Percentiles rank a stretch among this genome's conserved stretches.
Conservation (phyloP, 1,140 invertebrate species). For the Calosoma granatense region DNA sequence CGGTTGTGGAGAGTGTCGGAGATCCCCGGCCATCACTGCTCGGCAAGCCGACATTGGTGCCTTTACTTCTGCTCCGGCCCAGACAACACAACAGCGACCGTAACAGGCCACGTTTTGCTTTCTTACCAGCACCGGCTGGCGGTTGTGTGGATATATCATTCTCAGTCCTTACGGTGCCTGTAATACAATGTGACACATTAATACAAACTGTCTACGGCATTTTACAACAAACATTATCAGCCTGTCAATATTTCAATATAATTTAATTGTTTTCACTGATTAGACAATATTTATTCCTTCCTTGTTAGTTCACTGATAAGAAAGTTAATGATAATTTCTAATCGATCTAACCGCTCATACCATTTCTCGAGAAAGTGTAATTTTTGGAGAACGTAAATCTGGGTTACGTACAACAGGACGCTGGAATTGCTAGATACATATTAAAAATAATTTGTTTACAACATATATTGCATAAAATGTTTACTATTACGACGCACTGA, state of each 20-base stretch:
- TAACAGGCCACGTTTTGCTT: constrained; percentile 63
- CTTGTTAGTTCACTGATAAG: too few species aligned
- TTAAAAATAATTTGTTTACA: not conserved
- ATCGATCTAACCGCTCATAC: too few species aligned
- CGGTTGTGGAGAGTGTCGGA: constrained; percentile 36
- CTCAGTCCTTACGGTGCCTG: constrained; percentile 20
- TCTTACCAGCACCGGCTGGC: constrained; percentile 38
- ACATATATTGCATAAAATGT: constrained; percentile 12
- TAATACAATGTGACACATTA: not conserved
- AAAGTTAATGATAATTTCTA: too few species aligned
- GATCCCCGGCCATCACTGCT: constrained; percentile 46
- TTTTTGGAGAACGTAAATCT: too few species aligned
- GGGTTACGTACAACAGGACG: too few species aligned
- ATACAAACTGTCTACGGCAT: not conserved
- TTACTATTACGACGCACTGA: constrained; percentile 14
- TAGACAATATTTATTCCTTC: too few species aligned
- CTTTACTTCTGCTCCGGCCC: constrained; percentile 45
- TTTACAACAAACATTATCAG: too few species aligned
- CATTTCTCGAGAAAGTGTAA: too few species aligned
- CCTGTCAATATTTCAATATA: too few species aligned
- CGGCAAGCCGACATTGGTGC: constrained; percentile 36
- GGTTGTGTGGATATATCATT: constrained; percentile 31
- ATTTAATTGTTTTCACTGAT: too few species aligned
- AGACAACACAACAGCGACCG: constrained; percentile 81
- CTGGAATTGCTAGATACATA: too few species aligned